Conservation (phyloP, 2,113 vertebrate species). For the Ornithorhynchus anatinus region DNA sequence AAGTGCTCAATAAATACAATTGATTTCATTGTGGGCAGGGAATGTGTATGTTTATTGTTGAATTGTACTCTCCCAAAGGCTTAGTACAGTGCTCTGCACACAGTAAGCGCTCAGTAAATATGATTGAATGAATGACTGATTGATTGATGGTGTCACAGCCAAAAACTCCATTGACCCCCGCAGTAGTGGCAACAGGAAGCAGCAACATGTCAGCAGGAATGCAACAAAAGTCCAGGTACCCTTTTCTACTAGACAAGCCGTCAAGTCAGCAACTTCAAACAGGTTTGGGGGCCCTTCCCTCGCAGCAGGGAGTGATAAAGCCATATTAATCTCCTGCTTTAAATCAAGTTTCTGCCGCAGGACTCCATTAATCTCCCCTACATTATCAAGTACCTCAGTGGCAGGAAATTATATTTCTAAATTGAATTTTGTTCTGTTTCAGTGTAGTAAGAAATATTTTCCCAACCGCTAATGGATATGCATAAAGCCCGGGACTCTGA, state of each 20-base stretch:
- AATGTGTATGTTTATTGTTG: too few relatives aligned
- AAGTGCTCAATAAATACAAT: too few relatives aligned
- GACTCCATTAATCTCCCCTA: conserved; percentile 68
- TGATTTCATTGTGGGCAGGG: too few relatives aligned
- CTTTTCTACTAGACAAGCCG: conserved; percentile 50
- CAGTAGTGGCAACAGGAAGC: too few relatives aligned
- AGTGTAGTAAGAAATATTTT: conserved; percentile 67
- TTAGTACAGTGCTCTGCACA: too few relatives aligned
- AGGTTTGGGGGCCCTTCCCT: conserved; percentile 60
- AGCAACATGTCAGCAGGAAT: conserved; percentile 57
- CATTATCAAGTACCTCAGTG: conserved; percentile 66
- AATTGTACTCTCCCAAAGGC: too few relatives aligned
- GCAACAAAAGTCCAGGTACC: conserved; percentile 66
- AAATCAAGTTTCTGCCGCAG: conserved; percentile 70
- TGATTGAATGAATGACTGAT: too few relatives aligned
- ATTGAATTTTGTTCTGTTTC: conserved; percentile 73
- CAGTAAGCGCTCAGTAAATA: too few relatives aligned
- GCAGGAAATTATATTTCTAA: conserved; percentile 74
- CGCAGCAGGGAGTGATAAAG: conserved; percentile 59
- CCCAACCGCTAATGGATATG: conserved; percentile 62
- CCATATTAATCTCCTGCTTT: conserved; percentile 68
- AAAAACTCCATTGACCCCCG: too few relatives aligned
- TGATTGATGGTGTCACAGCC: too few relatives aligned
- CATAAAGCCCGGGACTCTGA: conserved; percentile 55
- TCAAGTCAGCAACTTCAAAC: conserved; percentile 73